Evolutionary conservation across 2,888 invertebrate genomes (phyloP).

Genomic region (Frankliniella fusca): DNA sequence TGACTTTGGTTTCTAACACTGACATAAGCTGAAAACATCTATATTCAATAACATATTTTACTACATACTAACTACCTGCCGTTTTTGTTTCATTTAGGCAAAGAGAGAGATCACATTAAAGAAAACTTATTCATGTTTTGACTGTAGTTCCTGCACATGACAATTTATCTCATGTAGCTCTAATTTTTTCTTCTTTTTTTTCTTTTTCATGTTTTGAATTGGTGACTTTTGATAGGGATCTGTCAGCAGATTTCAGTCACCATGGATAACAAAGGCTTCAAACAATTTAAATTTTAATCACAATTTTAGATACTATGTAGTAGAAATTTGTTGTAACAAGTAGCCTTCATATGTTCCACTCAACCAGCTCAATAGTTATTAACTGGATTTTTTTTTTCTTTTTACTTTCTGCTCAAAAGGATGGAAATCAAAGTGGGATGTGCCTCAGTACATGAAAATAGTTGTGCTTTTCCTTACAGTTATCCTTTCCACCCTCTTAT

Average conservation of each 20-base stretch:
- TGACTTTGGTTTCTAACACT: background rate
- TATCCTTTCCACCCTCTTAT: constrained; percentile 4
- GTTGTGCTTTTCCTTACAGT: background rate
- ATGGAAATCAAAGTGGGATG: background rate
- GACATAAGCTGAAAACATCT: background rate
- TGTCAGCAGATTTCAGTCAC: no score
- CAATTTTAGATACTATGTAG: no score
- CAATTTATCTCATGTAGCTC: background rate
- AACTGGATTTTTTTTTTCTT: no score
- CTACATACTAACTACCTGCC: background rate
- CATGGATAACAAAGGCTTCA: no score
- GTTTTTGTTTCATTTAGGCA: background rate
- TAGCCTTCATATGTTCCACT: no score
- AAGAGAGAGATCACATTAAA: background rate
- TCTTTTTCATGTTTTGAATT: background rate
- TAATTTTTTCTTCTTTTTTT: background rate
- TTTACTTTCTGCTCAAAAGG: no score
- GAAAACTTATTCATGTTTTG: no score
- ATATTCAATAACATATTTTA: background rate
- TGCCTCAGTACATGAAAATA: constrained; percentile 8
- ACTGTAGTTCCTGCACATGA: background rate
- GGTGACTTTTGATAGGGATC: no score
- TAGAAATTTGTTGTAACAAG: no score
- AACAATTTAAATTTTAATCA: no score
- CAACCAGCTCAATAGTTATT: no score